Base-by-base conservation (phyloP, 2,888 invertebrate species). In the Tachina fera region DNA sequence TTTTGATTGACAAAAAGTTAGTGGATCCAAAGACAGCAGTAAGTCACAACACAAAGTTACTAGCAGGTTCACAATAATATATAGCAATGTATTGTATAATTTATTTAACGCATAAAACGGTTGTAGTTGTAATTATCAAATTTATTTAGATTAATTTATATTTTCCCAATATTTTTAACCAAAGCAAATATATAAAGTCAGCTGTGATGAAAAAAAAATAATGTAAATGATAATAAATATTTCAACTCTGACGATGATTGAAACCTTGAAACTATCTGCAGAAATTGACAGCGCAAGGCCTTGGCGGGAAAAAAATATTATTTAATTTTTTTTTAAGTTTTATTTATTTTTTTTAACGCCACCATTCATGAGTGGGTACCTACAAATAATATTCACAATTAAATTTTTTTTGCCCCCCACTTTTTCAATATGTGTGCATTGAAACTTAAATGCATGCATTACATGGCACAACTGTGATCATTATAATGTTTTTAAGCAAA, bases 401-500 rank as follows among this genome's bases (percentile, higher is more conserved):
- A 19, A 47, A 47, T 49, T 53, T 63, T 63, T 70, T 56, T 41
- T 39, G 11, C 45, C 39, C n/a, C 13, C 9, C 22, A 53, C 6
- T 41, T 51, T 31, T 71, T 19, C 19, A 63, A 58, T 45, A 22
- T 67, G 56, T 67, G 56, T 60, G 58, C 58, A 80, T 16, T 63
- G 22, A 71, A 71, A 70, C 47, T 19, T 72, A n/a, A 49, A 49
- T 80, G 43, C 19, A 67, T 41, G 67, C 67, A 51, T 68, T 67
- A 74, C 65, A 49, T 45, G n/a, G 58, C 74, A 81, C 31, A 81
- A 74, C 68, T 53, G 22, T 41, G 41, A 74, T 74, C 65, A 81
- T 74, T 71, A 79, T 51, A 53, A 45, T 45, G 19, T 31, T 51
- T 78, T 70, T 31, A 60, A 60, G 22, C 8, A 51, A 77, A 49